phyloP scores from a whole-genome alignment of 2,113 vertebrate genomes.

The Gallinago media region DNA sequence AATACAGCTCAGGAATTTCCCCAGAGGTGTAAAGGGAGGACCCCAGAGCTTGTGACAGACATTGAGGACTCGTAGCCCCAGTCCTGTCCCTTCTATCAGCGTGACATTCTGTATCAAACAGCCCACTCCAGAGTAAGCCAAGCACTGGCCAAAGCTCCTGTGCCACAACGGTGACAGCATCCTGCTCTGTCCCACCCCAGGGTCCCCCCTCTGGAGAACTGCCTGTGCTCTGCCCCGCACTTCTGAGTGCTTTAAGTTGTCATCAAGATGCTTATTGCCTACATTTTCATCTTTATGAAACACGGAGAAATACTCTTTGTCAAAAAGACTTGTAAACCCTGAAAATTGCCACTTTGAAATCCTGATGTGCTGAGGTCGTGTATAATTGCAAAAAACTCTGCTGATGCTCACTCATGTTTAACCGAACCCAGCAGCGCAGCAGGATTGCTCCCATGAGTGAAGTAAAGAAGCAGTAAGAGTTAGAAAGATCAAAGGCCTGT shows the following conservation, averaged over 20 bases:
- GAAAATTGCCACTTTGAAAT: neutral
- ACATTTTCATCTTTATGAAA: neutral
- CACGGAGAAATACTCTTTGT: neutral
- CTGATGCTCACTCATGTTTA: neutral
- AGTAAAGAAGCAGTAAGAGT: neutral
- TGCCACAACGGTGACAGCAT: neutral
- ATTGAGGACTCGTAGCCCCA: neutral
- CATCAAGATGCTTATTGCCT: neutral
- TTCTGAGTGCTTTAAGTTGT: neutral
- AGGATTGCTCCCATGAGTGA: neutral
- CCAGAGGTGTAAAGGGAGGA: neutral
- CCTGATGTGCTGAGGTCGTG: neutral
- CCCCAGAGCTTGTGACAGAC: neutral
- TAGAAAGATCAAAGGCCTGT: neutral
- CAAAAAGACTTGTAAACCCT: neutral
- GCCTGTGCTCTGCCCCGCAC: neutral
- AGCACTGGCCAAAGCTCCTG: accelerated
- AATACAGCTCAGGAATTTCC: neutral
- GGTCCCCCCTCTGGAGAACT: neutral
- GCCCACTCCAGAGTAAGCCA: neutral
- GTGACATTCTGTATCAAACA: neutral
- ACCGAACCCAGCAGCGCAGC: neutral
- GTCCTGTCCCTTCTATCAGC: neutral
- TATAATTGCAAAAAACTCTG: neutral
- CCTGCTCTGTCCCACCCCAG: neutral